Evolutionary conservation across 1,140 invertebrate species (phyloP).

Genomic region (Trichogramma pretiosum): DNA sequence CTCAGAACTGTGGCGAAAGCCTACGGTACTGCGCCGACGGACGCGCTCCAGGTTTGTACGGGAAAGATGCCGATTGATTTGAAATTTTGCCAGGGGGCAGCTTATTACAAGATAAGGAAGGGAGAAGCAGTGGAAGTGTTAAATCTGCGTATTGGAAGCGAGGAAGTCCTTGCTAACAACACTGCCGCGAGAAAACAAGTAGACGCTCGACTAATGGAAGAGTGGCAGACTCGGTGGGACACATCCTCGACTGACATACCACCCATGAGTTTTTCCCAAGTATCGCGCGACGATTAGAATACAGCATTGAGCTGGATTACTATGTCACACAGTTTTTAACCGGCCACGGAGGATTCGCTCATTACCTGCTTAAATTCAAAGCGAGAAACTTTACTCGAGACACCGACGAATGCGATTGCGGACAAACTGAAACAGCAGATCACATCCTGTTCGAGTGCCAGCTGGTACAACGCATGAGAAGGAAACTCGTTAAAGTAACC

Average conservation of each 20-base stretch:
- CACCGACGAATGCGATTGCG: not conserved
- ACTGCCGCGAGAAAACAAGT: not conserved
- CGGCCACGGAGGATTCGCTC: not conserved
- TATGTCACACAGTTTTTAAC: not conserved
- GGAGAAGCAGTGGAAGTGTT: not conserved
- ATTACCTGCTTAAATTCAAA: not conserved
- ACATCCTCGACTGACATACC: not conserved
- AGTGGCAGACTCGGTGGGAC: not conserved
- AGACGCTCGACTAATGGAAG: not conserved
- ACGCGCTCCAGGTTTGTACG: slow-evolving; percentile 13
- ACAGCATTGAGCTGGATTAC: not conserved
- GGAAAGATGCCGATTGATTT: slow-evolving; percentile 15
- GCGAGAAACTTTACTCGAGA: no score
- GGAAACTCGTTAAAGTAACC: no score
- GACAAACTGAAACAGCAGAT: not conserved
- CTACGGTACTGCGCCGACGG: slow-evolving; percentile 23
- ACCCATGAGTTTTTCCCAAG: not conserved
- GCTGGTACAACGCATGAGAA: no score
- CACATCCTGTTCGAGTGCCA: not conserved
- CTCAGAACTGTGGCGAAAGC: slow-evolving; percentile 20
- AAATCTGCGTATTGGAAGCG: not conserved
- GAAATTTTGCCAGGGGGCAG: not conserved
- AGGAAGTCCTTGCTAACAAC: not conserved
- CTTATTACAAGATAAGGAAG: slow-evolving; percentile 10
- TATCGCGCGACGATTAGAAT: not conserved